Percentiles rank a stretch among this genome's conserved stretches.
Evolutionary conservation across 2,888 invertebrate genomes (phyloP).

Genomic region (Archips xylosteana): DNA sequence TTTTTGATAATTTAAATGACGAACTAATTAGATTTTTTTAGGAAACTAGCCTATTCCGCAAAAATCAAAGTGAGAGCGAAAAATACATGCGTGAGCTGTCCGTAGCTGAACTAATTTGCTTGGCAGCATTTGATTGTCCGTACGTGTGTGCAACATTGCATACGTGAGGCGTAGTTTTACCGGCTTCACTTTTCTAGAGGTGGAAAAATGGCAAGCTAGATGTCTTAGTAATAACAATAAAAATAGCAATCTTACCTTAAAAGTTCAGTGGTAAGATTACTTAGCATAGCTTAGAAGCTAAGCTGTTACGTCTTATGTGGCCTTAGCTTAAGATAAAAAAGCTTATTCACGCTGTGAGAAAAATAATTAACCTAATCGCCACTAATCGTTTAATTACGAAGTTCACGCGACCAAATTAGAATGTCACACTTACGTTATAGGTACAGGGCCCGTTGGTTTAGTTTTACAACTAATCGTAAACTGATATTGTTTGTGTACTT

Average conservation of each 20-base stretch:
- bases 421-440: constrained; percentile 20
- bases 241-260: neutral
- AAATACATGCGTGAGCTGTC: too few species aligned
- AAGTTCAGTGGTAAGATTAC: too few species aligned
- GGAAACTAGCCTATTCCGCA: too few species aligned
- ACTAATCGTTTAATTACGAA: constrained; percentile 27
- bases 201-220: too few species aligned
- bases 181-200: too few species aligned
- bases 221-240: neutral
- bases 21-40: too few species aligned
- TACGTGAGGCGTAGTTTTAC: too few species aligned
- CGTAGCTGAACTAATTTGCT: too few species aligned
- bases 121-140: too few species aligned
- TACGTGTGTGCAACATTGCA: too few species aligned
- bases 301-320: neutral
- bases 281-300: neutral
- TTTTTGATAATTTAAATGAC: too few species aligned
- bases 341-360: constrained; percentile 1
- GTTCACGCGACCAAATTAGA: constrained; percentile 3
- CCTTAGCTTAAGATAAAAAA: neutral
- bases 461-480: neutral
- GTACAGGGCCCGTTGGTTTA: neutral
- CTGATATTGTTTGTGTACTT: neutral
- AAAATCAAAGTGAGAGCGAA: too few species aligned
- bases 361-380: constrained; percentile 14